These are phyloP conservation scores for Lepidochrysops patricia DNA, from an alignment of 2,888 invertebrate species.

Conservation along the genomic window DNA sequence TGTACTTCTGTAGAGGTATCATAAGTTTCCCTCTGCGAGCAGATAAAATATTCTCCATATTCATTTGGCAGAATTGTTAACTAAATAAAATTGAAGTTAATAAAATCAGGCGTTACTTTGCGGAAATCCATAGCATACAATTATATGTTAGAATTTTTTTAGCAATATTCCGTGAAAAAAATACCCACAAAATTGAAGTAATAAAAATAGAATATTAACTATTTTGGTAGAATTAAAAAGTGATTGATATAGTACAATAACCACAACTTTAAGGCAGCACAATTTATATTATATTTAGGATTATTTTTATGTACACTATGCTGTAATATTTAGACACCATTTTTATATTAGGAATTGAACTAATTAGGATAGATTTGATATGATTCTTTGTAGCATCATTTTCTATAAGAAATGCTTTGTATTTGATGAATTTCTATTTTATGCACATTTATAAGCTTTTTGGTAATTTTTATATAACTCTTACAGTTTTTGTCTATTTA, in stretches of 20 bases:
- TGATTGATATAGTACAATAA: conserved; percentile 35
- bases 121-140: no score
- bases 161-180: background rate
- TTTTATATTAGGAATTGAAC: background rate
- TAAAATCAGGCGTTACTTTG: no score
- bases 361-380: background rate
- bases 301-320: conserved; percentile 4
- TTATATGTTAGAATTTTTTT: no score
- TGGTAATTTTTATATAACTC: background rate
- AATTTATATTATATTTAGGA: conserved; percentile 19
- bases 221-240: conserved; percentile 12
- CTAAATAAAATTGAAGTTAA: no score
- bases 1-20: no score
- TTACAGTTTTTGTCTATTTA: background rate
- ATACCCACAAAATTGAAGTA: background rate
- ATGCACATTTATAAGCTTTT: background rate
- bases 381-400: background rate
- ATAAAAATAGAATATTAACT: background rate
- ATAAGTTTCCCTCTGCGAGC: no score
- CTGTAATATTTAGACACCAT: background rate
- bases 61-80: background rate
- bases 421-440: background rate
- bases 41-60: background rate
- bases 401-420: background rate
- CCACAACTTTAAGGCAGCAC: conserved; percentile 25